Percentiles rank a stretch among this genome's conserved stretches.
Conservation (phyloP, 2,113 vertebrate species). For the Tricholaema leucomelas region DNA sequence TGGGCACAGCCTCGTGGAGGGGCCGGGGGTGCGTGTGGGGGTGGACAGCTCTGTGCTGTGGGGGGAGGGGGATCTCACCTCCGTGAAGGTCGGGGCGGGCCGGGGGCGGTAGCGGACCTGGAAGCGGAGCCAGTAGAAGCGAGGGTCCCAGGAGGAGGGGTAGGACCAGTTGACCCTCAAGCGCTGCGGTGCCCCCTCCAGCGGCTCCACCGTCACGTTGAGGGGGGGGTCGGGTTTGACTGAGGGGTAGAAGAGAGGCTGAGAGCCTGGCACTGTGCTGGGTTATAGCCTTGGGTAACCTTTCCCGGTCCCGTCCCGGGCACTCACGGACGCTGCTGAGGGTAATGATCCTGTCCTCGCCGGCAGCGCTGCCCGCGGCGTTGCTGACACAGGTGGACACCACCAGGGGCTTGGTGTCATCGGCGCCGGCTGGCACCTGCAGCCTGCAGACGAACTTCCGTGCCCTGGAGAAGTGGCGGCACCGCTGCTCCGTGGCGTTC, state of each 20-base stretch:
- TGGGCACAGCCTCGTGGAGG: too few relatives aligned
- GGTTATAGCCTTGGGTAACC: too few relatives aligned
- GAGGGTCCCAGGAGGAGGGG: slow-evolving; percentile 65
- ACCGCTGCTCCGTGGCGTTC: background rate
- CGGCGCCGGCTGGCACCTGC: background rate
- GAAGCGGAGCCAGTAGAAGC: slow-evolving; percentile 71
- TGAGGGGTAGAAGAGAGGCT: background rate
- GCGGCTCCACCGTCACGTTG: slow-evolving; percentile 21
- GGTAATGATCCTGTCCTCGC: background rate
- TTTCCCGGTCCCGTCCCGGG: too few relatives aligned
- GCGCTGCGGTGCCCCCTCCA: slow-evolving; percentile 16
- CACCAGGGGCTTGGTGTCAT: background rate
- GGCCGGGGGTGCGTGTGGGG: too few relatives aligned
- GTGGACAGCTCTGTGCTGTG: background rate
- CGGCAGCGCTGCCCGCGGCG: background rate
- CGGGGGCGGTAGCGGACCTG: slow-evolving; percentile 72
- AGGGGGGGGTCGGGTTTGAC: slow-evolving; percentile 73
- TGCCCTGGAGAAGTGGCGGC: slow-evolving; percentile 40
- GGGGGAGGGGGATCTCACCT: background rate
- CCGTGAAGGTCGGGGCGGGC: background rate
- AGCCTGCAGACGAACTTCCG: slow-evolving; percentile 66
- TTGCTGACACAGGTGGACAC: slow-evolving; percentile 56
- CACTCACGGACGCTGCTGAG: slow-evolving; percentile 24
- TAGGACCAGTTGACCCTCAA: slow-evolving; percentile 71
- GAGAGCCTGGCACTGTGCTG: background rate